A percentile compares a stretch with the other conserved stretches of the same genome.
Evolutionary conservation across 1,140 invertebrate species (phyloP).

Genomic region (Argopecten irradians): DNA sequence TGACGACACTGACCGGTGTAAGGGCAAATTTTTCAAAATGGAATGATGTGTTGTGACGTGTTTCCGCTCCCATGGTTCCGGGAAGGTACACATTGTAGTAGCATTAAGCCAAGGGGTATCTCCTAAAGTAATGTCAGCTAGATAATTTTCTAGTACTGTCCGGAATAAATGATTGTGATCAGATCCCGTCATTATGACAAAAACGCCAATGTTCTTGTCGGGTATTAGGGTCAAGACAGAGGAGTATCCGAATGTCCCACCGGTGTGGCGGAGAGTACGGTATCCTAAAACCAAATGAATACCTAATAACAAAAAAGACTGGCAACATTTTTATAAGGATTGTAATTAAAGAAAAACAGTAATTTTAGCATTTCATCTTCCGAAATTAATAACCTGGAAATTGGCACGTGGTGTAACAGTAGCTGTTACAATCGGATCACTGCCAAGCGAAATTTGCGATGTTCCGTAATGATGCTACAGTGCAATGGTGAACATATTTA

Average conservation of each 20-base stretch:
- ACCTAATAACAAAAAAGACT: too few relatives aligned
- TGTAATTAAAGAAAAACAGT: too few relatives aligned
- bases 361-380: too few relatives aligned
- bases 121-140: slow-evolving; percentile 47
- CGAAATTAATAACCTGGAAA: too few relatives aligned
- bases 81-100: slow-evolving; percentile 46
- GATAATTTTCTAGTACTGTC: slow-evolving; percentile 48
- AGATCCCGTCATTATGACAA: slow-evolving; percentile 44
- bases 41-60: not conserved
- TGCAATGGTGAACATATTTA: too few relatives aligned
- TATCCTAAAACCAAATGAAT: too few relatives aligned
- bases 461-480: too few relatives aligned
- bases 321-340: too few relatives aligned
- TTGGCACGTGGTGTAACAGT: too few relatives aligned
- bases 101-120: slow-evolving; percentile 48
- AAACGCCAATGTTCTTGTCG: slow-evolving; percentile 50
- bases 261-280: slow-evolving; percentile 39
- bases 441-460: too few relatives aligned
- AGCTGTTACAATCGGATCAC: too few relatives aligned
- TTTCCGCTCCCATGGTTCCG: slow-evolving; percentile 41
- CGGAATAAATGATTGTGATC: slow-evolving; percentile 42
- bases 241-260: slow-evolving; percentile 46
- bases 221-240: slow-evolving; percentile 47
- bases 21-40: not conserved
- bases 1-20: not conserved